These are phyloP conservation scores for Nasonia oneida DNA, from an alignment of 2,888 invertebrate species.

Conservation along the genomic window DNA sequence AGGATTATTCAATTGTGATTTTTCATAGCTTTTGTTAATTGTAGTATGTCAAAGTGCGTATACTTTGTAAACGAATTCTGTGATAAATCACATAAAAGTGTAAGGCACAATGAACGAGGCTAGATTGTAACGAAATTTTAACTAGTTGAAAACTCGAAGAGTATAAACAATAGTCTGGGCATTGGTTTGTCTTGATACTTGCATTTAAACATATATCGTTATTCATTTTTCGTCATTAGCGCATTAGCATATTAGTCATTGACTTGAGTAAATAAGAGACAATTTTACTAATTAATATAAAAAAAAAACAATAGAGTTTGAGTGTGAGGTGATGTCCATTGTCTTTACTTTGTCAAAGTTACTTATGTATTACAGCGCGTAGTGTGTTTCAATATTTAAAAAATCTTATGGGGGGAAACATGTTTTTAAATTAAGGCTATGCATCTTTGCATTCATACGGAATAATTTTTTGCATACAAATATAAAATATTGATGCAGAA, in stretches of 20 bases:
- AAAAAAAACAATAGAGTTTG: constrained; percentile 2
- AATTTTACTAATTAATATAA: constrained; percentile 1
- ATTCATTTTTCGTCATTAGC: constrained; percentile 22
- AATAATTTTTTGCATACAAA: too few species aligned
- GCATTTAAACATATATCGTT: constrained; percentile 54
- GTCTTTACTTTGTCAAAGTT: not conserved
- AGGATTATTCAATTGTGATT: constrained; percentile 45
- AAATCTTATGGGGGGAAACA: too few species aligned
- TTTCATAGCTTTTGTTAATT: constrained; percentile 51
- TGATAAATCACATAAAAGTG: constrained; percentile 61
- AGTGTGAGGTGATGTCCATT: constrained; percentile 7
- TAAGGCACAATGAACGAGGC: constrained; percentile 52
- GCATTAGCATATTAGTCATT: constrained; percentile 24
- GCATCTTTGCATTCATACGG: too few species aligned
- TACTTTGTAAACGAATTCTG: constrained; percentile 55
- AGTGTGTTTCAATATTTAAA: too few species aligned
- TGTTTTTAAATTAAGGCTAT: too few species aligned
- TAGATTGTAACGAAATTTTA: constrained; percentile 29
- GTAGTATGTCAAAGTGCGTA: constrained; percentile 31
- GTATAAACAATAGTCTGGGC: constrained; percentile 6
- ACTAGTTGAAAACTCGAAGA: constrained; percentile 15
- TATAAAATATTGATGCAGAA: not conserved
- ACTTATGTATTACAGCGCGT: too few species aligned
- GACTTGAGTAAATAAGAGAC: constrained; percentile 3
- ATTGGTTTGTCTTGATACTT: constrained; percentile 41